These are phyloP conservation scores for Ascidia mentula DNA, from an alignment of 23 tunicate genomes.

Conservation along the genomic window DNA sequence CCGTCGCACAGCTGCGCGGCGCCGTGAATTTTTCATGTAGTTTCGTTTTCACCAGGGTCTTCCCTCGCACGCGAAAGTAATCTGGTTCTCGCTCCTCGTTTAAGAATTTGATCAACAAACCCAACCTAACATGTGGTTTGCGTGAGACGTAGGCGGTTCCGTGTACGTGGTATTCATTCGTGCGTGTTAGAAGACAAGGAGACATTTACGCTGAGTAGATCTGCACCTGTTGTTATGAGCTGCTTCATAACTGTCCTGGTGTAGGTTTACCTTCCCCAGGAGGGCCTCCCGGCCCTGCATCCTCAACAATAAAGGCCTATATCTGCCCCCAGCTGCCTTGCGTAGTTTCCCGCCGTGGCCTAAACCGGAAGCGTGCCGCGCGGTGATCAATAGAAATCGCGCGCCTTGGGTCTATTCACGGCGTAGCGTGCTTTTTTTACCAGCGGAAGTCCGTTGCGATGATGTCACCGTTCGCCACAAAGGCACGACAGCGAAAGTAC, in stretches of 20 bases:
- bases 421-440: background rate
- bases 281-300: background rate
- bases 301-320: background rate
- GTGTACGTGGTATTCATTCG: too few species aligned
- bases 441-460: constrained; percentile 10
- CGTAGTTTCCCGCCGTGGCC: background rate
- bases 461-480: background rate
- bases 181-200: background rate
- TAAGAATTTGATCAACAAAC: too few species aligned
- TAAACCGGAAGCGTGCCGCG: background rate
- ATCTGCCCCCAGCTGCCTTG: background rate
- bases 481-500: constrained; percentile 2
- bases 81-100: too few species aligned
- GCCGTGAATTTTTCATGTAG: too few species aligned
- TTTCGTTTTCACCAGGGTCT: too few species aligned
- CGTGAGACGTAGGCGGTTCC: too few species aligned
- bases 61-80: too few species aligned
- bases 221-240: constrained; percentile 9
- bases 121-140: too few species aligned
- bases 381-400: background rate
- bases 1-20: too few species aligned
- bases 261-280: too few species aligned
- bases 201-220: background rate
- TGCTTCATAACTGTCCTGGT: too few species aligned
- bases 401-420: background rate